Conservation (phyloP, 2,797 vertebrate genomes). For the Poeciliopsis turneri region DNA sequence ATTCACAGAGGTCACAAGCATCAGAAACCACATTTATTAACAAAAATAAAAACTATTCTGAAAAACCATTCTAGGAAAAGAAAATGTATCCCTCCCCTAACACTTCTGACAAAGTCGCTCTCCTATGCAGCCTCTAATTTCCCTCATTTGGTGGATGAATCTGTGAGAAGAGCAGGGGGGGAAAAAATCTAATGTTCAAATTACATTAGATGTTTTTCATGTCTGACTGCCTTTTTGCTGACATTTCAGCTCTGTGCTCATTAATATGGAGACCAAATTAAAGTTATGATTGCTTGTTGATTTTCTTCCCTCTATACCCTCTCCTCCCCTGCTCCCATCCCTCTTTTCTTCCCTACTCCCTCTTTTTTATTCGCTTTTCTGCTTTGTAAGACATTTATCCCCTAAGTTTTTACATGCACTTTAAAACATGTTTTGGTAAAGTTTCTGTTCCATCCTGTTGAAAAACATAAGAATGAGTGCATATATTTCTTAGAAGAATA, state of each 20-base stretch:
- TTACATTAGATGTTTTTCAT: constrained; percentile 84
- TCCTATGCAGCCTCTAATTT: constrained; percentile 48
- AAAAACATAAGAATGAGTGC: neutral
- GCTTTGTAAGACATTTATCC: constrained; percentile 52
- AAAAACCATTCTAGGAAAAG: neutral
- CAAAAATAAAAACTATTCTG: neutral
- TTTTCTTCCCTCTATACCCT: constrained; percentile 55
- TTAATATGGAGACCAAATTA: constrained; percentile 85
- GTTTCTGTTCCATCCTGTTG: neutral
- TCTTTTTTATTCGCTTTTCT: constrained; percentile 32
- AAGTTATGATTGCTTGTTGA: constrained; percentile 83
- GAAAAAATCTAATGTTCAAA: constrained; percentile 63
- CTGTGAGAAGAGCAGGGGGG: constrained; percentile 39
- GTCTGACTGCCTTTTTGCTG: constrained; percentile 85
- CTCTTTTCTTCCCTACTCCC: constrained; percentile 6
- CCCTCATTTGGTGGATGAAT: constrained; percentile 78
- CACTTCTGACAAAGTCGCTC: constrained; percentile 46
- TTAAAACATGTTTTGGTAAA: neutral
- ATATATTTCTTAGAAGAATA: neutral
- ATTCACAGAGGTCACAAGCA: neutral
- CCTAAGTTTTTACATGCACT: neutral
- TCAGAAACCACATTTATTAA: neutral
- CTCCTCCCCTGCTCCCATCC: neutral
- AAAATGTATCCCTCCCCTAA: constrained; percentile 12
- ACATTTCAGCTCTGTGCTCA: constrained; percentile 82